Conservation (phyloP, 1,140 invertebrate genomes). For the Alviniconcha marisindica region DNA sequence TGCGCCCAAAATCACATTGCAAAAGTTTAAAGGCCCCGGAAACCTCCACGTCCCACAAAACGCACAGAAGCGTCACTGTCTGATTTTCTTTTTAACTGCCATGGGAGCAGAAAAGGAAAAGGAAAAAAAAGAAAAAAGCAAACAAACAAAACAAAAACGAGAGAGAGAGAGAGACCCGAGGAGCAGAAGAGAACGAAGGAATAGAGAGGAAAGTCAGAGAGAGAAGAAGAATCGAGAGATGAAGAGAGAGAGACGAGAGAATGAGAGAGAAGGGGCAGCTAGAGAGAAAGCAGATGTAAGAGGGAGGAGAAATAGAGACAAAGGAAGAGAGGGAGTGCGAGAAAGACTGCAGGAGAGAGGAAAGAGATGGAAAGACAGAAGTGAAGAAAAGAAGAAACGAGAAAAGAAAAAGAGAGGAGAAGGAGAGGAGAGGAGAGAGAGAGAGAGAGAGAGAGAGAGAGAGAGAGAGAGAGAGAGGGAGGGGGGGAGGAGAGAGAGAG, state of each 20-base stretch:
- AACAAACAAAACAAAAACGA: background rate
- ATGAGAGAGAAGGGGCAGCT: background rate
- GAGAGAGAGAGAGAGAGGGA: background rate
- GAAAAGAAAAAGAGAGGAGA: background rate
- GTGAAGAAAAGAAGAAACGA: background rate
- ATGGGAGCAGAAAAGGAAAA: background rate
- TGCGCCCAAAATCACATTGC: too few relatives aligned
- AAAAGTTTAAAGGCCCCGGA: too few relatives aligned
- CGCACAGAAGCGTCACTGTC: too few relatives aligned
- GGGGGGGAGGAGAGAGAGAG: background rate
- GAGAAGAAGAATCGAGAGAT: background rate
- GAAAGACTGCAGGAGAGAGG: too few relatives aligned
- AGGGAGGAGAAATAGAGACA: background rate
- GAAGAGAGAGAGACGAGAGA: background rate
- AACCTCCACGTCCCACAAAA: too few relatives aligned
- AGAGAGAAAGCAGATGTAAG: background rate
- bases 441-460: background rate
- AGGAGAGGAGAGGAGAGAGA: background rate
- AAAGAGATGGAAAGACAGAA: background rate
- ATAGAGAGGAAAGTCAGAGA: background rate
- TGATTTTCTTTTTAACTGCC: too few relatives aligned
- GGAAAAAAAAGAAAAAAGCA: background rate
- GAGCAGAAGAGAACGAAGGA: too few relatives aligned
- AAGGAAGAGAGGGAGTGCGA: background rate
- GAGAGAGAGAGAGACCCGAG: too few relatives aligned